phyloP scores from a whole-genome alignment of 2,797 vertebrate genomes.

The Eidolon dupreanum region DNA sequence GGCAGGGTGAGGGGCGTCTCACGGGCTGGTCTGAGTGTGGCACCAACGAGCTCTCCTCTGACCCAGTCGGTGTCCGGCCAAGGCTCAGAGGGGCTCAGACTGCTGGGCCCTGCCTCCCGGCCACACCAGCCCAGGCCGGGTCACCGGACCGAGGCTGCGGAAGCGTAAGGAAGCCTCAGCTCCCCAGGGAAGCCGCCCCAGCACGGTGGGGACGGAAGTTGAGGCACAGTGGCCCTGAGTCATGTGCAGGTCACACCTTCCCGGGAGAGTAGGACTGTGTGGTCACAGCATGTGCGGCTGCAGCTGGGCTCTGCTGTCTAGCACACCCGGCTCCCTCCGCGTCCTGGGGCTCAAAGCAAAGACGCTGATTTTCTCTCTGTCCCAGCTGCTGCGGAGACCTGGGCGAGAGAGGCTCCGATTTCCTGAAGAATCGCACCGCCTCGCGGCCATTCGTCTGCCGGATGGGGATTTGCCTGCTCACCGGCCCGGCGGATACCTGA shows the following conservation, averaged over 20 bases:
- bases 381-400: slow-evolving; percentile 15
- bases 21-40: fast-evolving
- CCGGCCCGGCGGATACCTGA: neutral
- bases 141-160: neutral
- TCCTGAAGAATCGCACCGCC: neutral
- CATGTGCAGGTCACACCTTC: neutral
- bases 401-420: neutral
- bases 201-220: fast-evolving
- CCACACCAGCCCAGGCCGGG: fast-evolving
- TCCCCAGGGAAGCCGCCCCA: neutral
- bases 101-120: too few relatives aligned
- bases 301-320: neutral
- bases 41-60: neutral
- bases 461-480: fast-evolving
- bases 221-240: neutral
- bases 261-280: fast-evolving
- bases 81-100: neutral
- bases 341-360: fast-evolving
- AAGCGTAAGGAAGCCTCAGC: neutral
- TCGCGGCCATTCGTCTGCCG: neutral
- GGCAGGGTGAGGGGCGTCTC: neutral
- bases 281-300: too few relatives aligned
- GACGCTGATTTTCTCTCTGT: neutral
- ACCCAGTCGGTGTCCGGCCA: neutral
- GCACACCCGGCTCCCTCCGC: fast-evolving